These are phyloP conservation scores for Junonia oenone DNA, from an alignment of 2,888 invertebrate genomes.

Conservation along the genomic window DNA sequence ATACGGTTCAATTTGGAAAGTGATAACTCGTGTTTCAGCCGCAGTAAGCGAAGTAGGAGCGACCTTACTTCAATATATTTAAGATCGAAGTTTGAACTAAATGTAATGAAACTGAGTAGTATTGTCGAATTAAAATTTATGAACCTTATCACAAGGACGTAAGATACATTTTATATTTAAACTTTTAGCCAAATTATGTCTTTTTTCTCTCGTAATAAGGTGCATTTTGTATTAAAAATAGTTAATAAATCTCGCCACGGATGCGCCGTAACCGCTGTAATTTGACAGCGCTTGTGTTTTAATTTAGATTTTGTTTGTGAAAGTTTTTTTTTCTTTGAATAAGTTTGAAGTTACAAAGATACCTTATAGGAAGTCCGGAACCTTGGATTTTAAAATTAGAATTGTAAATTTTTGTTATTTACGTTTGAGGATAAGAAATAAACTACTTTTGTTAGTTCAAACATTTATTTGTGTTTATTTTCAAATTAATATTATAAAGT, in stretches of 20 bases:
- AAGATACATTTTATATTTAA: background rate
- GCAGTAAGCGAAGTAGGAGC: background rate
- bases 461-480: background rate
- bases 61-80: background rate
- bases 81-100: background rate
- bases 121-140: background rate
- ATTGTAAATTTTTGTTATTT: background rate
- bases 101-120: background rate
- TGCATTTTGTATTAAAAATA: slow-evolving; percentile 6
- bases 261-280: slow-evolving; percentile 28
- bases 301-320: slow-evolving; percentile 19
- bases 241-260: slow-evolving; percentile 20
- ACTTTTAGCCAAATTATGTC: background rate
- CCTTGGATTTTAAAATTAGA: background rate
- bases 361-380: background rate
- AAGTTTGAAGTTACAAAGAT: background rate
- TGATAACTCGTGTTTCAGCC: no score
- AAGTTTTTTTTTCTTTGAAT: slow-evolving; percentile 5
- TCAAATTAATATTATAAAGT: background rate
- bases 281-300: slow-evolving; percentile 29
- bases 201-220: background rate
- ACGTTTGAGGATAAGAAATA: background rate
- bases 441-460: background rate
- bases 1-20: slow-evolving; percentile 18
- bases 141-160: background rate